Evolutionary conservation across 64 coral and sea anemone genomes (phyloP).

Genomic region (Trachythela sp.): DNA sequence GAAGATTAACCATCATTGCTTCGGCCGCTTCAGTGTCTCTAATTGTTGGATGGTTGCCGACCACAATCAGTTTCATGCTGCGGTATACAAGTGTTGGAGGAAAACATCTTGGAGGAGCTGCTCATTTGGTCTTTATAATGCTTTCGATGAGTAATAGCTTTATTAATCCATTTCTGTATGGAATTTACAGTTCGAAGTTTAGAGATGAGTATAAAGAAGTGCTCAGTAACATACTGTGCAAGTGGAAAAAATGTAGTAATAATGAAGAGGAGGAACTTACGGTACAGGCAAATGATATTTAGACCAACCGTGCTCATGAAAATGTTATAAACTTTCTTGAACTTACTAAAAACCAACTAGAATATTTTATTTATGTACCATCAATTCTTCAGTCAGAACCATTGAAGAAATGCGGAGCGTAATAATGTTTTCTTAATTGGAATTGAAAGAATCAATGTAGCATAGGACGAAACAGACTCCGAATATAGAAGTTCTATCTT

Average conservation of each 20-base stretch:
- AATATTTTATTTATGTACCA: no score
- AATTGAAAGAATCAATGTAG: no score
- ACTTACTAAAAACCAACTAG: no score
- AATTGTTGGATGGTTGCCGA: constrained; percentile 2
- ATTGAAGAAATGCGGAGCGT: no score
- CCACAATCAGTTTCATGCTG: not conserved
- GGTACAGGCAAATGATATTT: not conserved
- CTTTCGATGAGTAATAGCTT: not conserved
- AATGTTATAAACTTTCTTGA: not conserved
- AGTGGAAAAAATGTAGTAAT: not conserved
- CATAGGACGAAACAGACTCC: no score
- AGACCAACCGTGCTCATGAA: not conserved
- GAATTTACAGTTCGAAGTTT: constrained; percentile 4
- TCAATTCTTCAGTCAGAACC: no score
- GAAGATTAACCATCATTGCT: not conserved
- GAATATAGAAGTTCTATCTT: no score
- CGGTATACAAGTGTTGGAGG: constrained; percentile 8
- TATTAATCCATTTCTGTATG: not conserved
- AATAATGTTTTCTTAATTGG: no score
- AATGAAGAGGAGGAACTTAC: not conserved
- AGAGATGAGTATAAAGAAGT: constrained; percentile 6
- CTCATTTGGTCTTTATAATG: constrained; percentile 20
- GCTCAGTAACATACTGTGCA: not conserved
- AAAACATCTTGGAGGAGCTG: not conserved
- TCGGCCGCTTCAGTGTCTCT: not conserved